phyloP scores from a whole-genome alignment of 2,113 vertebrate genomes.

The Atractosteus spatula region DNA sequence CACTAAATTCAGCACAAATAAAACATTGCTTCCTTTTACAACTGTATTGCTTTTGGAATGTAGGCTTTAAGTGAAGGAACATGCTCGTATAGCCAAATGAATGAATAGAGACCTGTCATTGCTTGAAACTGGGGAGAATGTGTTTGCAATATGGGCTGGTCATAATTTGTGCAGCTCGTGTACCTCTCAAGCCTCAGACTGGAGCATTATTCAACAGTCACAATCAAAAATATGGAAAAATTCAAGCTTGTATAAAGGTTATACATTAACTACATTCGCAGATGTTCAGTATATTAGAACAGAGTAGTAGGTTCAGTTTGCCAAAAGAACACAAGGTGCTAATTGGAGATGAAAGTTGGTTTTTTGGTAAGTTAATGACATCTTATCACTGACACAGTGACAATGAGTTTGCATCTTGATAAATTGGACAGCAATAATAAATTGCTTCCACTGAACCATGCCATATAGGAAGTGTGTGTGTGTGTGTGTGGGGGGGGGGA shows the following conservation, averaged over 20 bases:
- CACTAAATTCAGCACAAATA: too few species aligned
- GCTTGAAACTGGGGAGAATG: too few species aligned
- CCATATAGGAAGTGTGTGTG: not conserved
- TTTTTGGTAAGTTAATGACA: constrained; percentile 20
- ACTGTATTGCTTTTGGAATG: not conserved
- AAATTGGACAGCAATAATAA: constrained; percentile 19
- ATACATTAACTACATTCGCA: constrained; percentile 3
- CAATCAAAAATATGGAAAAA: not conserved
- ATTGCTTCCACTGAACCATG: constrained; percentile 2
- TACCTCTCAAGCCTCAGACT: not conserved
- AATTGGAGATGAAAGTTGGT: constrained; percentile 7
- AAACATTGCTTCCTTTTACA: too few species aligned
- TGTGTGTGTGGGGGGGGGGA: not conserved
- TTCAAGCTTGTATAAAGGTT: constrained; percentile 3
- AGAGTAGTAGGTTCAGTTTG: not conserved
- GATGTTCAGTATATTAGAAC: not conserved
- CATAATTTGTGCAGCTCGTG: not conserved
- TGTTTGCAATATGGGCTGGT: not conserved
- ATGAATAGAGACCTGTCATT: too few species aligned
- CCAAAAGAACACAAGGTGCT: not conserved
- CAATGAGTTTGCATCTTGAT: constrained; percentile 22
- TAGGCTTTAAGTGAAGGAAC: too few species aligned
- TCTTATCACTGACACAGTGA: constrained; percentile 1
- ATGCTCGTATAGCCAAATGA: too few species aligned
- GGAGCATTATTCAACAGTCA: not conserved